Evolutionary conservation across 2,113 vertebrate genomes (phyloP).

Genomic region (Cyphomyrus discorhynchus): DNA sequence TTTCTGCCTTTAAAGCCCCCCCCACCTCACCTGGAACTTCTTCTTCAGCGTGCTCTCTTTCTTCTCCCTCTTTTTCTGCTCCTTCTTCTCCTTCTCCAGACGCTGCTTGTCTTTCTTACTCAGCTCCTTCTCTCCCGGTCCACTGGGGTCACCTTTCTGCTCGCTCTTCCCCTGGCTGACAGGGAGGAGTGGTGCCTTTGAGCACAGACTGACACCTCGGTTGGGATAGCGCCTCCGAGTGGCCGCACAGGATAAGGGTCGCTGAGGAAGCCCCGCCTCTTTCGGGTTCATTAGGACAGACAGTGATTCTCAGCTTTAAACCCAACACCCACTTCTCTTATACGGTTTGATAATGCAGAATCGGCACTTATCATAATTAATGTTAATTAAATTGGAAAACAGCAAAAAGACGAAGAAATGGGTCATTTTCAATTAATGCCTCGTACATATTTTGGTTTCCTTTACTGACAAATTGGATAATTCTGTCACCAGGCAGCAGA

Average conservation of each 20-base stretch:
- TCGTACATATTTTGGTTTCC: neutral
- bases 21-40: constrained; percentile 59
- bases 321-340: neutral
- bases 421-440: neutral
- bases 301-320: neutral
- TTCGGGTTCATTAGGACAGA: neutral
- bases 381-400: neutral
- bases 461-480: neutral
- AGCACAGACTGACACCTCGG: neutral
- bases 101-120: constrained; percentile 62
- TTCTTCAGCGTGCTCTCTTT: constrained; percentile 63
- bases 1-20: constrained; percentile 24
- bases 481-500: neutral
- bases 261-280: neutral
- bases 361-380: neutral
- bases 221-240: neutral
- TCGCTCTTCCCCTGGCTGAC: constrained; percentile 21
- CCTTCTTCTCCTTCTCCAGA: constrained; percentile 60
- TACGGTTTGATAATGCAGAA: neutral
- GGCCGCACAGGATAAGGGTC: neutral
- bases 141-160: constrained; percentile 44
- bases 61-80: constrained; percentile 56
- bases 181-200: neutral
- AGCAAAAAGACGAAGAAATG: neutral
- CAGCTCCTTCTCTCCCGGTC: constrained; percentile 54